Percentiles rank a stretch among this genome's conserved stretches.
Evolutionary conservation across 2,888 invertebrate species (phyloP).

Genomic region (Coenonympha glycerion): DNA sequence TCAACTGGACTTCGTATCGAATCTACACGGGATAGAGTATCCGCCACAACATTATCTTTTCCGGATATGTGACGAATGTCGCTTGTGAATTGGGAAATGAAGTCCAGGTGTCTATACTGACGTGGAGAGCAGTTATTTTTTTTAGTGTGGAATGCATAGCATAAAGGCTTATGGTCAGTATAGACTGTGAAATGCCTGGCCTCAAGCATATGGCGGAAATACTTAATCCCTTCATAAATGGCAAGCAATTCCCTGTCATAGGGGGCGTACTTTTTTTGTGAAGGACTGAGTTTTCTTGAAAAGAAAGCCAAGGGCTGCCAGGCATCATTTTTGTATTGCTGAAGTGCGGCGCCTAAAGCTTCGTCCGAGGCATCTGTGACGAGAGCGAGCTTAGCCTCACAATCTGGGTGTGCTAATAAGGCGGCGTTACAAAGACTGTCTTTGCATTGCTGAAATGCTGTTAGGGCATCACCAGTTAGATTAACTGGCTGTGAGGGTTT

Average conservation of each 20-base stretch:
- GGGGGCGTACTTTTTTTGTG: conserved; percentile 3
- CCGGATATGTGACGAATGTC: too few relatives aligned
- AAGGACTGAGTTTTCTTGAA: conserved; percentile 4
- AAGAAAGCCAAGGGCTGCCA: conserved; percentile 37
- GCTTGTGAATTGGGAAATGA: too few relatives aligned
- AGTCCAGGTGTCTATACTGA: too few relatives aligned
- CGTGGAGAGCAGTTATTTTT: too few relatives aligned
- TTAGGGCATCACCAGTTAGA: too few relatives aligned
- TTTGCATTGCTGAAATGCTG: too few relatives aligned
- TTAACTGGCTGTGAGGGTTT: too few relatives aligned
- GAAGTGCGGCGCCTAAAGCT: conserved; percentile 41
- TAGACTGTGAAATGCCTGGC: too few relatives aligned
- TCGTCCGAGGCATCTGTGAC: conserved; percentile 41
- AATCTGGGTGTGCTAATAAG: too few relatives aligned
- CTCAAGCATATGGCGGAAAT: conserved; percentile 9
- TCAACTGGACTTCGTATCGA: conserved; percentile 17
- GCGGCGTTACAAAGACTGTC: too few relatives aligned
- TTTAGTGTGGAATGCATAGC: too few relatives aligned
- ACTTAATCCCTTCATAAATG: conserved; percentile 5
- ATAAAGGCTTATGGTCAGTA: too few relatives aligned
- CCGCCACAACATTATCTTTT: neutral
- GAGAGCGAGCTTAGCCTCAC: conserved; percentile 25
- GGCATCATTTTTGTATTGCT: conserved; percentile 38
- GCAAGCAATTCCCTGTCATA: conserved; percentile 4
- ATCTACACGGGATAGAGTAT: conserved; percentile 28